These are phyloP conservation scores for Danio aesculapii DNA, from an alignment of 2,797 vertebrate species.

Conservation along the genomic window DNA sequence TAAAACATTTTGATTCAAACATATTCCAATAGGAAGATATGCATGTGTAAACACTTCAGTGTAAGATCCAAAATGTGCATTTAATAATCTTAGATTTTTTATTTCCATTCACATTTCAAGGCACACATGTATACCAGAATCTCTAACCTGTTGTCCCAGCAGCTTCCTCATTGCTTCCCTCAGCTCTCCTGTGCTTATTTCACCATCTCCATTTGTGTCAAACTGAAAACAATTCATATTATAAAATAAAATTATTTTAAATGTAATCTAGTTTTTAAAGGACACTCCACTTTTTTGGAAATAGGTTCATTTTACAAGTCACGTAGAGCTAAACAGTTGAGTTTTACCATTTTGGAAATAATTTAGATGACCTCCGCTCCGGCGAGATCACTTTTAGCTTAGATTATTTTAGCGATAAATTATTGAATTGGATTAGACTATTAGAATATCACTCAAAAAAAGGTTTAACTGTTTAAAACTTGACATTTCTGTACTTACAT, in stretches of 20 bases:
- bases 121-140: background rate
- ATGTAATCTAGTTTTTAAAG: background rate
- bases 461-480: too few species aligned
- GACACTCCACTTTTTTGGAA: too few species aligned
- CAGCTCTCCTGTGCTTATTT: slow-evolving; percentile 94
- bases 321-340: too few species aligned
- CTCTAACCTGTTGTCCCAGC: slow-evolving; percentile 90
- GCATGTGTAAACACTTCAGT: background rate
- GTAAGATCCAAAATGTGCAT: background rate
- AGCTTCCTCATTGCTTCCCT: slow-evolving; percentile 97
- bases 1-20: background rate
- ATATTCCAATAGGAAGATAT: background rate
- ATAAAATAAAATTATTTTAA: background rate
- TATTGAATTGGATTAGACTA: too few species aligned
- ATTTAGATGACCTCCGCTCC: too few species aligned
- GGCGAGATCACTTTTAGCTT: too few species aligned
- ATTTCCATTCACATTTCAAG: background rate
- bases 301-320: too few species aligned
- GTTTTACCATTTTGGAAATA: too few species aligned
- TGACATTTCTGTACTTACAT: too few species aligned
- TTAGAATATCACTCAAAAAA: too few species aligned
- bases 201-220: slow-evolving; percentile 96
- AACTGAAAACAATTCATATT: slow-evolving; percentile 78
- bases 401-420: too few species aligned
- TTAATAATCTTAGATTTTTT: background rate